Conservation (phyloP, 2,113 vertebrate genomes). For the Pangasianodon hypophthalmus region DNA sequence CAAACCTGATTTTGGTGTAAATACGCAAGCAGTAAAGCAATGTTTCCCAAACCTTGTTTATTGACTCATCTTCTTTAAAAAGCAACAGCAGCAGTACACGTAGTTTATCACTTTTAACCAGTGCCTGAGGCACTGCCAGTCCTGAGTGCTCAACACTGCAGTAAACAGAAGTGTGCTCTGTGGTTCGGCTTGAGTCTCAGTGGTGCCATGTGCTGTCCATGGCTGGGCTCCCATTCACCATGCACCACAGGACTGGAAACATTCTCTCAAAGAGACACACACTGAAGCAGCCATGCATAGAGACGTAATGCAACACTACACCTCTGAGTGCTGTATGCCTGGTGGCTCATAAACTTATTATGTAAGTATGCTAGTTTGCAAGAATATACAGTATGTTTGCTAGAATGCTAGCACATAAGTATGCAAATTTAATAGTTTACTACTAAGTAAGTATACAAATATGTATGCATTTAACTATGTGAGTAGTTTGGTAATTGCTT, state of each 20-base stretch:
- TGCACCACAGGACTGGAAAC: slow-evolving; percentile 30
- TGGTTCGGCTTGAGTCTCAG: slow-evolving; percentile 20
- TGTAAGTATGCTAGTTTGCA: not conserved
- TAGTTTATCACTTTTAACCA: slow-evolving; percentile 13
- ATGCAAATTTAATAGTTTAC: not conserved
- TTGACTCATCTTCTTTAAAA: not conserved
- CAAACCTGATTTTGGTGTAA: not conserved
- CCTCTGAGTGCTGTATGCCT: not conserved
- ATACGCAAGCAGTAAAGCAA: not conserved
- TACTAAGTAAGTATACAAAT: not conserved
- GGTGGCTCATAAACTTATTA: not conserved
- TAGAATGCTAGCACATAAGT: not conserved
- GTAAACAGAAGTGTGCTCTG: slow-evolving; percentile 27
- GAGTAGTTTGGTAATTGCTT: not conserved
- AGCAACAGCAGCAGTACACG: slow-evolving; percentile 14
- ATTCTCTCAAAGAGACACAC: not conserved
- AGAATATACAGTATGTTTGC: not conserved
- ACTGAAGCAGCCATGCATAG: slow-evolving; percentile 1
- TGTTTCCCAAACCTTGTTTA: not conserved
- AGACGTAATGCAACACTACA: not conserved
- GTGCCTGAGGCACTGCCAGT: not conserved
- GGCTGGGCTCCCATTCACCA: slow-evolving; percentile 31
- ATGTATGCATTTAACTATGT: not conserved
- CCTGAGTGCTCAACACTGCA: slow-evolving; percentile 6
- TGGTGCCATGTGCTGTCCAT: slow-evolving; percentile 19